Evolutionary conservation across 2,797 vertebrate genomes (phyloP).

Genomic region (Petrocephalus sullivani): DNA sequence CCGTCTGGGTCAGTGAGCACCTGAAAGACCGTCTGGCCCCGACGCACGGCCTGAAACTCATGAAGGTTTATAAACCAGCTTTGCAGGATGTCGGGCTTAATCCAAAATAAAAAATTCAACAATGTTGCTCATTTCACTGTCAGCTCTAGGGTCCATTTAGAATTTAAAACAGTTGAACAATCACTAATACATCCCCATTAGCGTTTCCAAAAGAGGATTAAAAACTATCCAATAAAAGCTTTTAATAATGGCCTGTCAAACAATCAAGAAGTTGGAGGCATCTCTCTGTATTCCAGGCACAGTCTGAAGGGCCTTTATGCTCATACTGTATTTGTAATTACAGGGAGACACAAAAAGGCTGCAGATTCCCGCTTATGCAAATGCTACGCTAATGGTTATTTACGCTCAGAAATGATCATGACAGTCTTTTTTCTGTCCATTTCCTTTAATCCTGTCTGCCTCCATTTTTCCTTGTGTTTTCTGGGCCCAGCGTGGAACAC

Average conservation of each 20-base stretch:
- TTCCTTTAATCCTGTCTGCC: neutral
- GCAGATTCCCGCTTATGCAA: neutral
- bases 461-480: neutral
- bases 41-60: neutral
- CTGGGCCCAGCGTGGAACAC: neutral
- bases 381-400: neutral
- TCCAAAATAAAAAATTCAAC: constrained; percentile 16
- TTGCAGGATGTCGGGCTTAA: neutral
- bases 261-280: constrained; percentile 17
- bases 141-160: constrained; percentile 14
- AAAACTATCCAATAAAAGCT: constrained; percentile 23
- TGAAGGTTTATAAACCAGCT: neutral
- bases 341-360: constrained; percentile 2
- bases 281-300: neutral
- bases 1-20: neutral
- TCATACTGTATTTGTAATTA: constrained; percentile 17
- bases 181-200: constrained; percentile 24
- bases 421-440: neutral
- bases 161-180: constrained; percentile 23
- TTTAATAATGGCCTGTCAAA: constrained; percentile 28
- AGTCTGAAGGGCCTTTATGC: constrained; percentile 9
- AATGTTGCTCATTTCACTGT: neutral
- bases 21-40: constrained; percentile 20
- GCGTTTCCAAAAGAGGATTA: constrained; percentile 19
- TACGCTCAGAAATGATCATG: neutral